Evolutionary conservation across 1,140 invertebrate genomes (phyloP).

Genomic region (Scaptomyza hsui): DNA sequence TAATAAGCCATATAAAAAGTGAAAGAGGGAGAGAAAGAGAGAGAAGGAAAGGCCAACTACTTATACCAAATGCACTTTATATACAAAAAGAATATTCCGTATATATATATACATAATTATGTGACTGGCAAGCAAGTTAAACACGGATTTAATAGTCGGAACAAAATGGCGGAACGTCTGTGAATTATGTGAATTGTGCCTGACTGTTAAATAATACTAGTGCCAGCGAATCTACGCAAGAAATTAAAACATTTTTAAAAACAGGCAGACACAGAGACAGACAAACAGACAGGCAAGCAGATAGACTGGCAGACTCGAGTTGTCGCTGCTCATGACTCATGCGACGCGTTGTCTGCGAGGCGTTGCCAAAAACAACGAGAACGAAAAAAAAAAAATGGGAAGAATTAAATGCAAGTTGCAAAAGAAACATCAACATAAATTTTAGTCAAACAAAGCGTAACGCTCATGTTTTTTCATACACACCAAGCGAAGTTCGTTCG

Average conservation of each 20-base stretch:
- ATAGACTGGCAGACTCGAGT: slow-evolving; percentile 37
- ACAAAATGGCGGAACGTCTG: slow-evolving; percentile 28
- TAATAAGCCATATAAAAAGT: slow-evolving; percentile 53
- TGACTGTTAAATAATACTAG: slow-evolving; percentile 26
- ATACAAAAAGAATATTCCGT: slow-evolving; percentile 7
- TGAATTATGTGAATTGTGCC: slow-evolving; percentile 44
- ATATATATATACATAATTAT: slow-evolving; percentile 66
- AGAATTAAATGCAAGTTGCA: slow-evolving; percentile 2
- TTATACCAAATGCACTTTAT: slow-evolving; percentile 19
- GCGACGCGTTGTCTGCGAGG: slow-evolving; percentile 28
- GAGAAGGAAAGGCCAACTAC: background rate
- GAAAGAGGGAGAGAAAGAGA: no score
- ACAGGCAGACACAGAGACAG: slow-evolving; percentile 29
- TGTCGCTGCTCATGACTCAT: slow-evolving; percentile 59
- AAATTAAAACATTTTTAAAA: slow-evolving; percentile 76
- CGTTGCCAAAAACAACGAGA: slow-evolving; percentile 34
- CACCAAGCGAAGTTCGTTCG: slow-evolving; percentile 24
- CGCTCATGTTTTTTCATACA: slow-evolving; percentile 55
- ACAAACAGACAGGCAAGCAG: slow-evolving; percentile 46
- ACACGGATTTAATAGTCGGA: slow-evolving; percentile 52
- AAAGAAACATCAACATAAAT: slow-evolving; percentile 78
- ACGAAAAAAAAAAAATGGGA: background rate
- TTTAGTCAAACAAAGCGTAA: slow-evolving; percentile 81
- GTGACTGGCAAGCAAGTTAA: slow-evolving; percentile 50
- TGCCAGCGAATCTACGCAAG: slow-evolving; percentile 42